Evolutionary conservation across 30 jellyfish, hydroid and myxozoan species (phyloP).

Genomic region (Morbakka virulenta): DNA sequence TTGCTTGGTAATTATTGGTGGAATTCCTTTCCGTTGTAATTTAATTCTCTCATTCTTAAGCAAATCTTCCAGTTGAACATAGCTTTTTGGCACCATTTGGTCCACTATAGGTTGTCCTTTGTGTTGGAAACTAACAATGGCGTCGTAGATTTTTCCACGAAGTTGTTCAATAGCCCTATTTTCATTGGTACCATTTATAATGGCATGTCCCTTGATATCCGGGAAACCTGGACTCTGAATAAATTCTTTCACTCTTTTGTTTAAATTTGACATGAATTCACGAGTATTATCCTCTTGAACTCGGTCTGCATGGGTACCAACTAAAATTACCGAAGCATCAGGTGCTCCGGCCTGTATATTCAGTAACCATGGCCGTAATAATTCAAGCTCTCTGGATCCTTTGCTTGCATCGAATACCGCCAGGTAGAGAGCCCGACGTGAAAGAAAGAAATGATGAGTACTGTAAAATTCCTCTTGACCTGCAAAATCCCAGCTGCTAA

Average conservation of each 20-base stretch:
- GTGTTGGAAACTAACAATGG: slow-evolving; percentile 48
- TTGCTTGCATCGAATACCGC: slow-evolving; percentile 90
- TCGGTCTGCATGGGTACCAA: slow-evolving; percentile 91
- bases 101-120: slow-evolving; percentile 64
- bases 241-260: slow-evolving; percentile 25
- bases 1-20: slow-evolving; percentile 63
- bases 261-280: slow-evolving; percentile 9
- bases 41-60: slow-evolving; percentile 53
- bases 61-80: slow-evolving; percentile 80
- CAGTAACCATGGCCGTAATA: slow-evolving; percentile 91
- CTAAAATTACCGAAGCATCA: slow-evolving; percentile 70
- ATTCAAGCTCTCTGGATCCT: slow-evolving; percentile 71
- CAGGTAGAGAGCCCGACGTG: slow-evolving; percentile 81
- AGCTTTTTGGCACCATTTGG: slow-evolving; percentile 80
- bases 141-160: slow-evolving; percentile 58
- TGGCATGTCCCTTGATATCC: slow-evolving; percentile 50
- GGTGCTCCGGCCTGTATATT: slow-evolving; percentile 95
- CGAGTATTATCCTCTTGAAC: slow-evolving; percentile 14
- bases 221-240: slow-evolving; percentile 88
- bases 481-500: slow-evolving; percentile 93
- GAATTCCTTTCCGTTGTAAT: slow-evolving; percentile 2
- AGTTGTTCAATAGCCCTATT: slow-evolving; percentile 58
- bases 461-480: slow-evolving; percentile 94
- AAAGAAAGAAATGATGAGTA: slow-evolving; percentile 83
- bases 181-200: slow-evolving; percentile 67